Conservation (phyloP, 2,113 vertebrate genomes). For the Sigmodon hispidus region DNA sequence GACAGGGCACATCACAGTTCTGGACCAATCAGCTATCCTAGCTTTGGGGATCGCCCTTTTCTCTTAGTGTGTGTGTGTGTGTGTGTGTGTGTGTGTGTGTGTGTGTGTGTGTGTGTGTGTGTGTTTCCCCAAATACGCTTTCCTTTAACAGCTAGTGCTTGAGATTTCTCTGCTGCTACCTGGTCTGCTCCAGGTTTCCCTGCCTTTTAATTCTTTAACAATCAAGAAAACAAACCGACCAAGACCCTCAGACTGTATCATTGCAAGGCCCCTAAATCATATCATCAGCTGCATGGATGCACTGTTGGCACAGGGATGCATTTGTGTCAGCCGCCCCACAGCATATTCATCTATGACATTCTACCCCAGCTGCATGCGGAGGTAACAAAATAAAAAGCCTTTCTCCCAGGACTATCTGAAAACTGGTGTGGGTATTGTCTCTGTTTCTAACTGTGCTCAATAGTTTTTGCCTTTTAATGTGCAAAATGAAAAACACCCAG, state of each 20-base stretch:
- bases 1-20: background rate
- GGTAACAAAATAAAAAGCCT: background rate
- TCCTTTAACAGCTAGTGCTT: background rate
- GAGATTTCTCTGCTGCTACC: background rate
- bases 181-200: background rate
- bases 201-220: background rate
- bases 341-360: background rate
- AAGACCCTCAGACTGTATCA: background rate
- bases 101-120: background rate
- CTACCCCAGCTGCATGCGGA: background rate
- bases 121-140: background rate
- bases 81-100: background rate
- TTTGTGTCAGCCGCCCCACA: background rate
- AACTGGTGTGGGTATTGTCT: background rate
- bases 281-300: background rate
- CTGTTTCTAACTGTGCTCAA: conserved; percentile 9
- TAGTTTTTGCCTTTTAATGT: background rate
- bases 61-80: background rate
- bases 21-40: background rate
- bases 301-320: background rate
- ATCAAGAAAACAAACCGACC: background rate
- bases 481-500: background rate
- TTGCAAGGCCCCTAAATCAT: background rate
- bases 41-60: too few species aligned
- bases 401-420: conserved; percentile 25